Evolutionary conservation across 2,797 vertebrate species (phyloP).

Genomic region (Lerista edwardsae): DNA sequence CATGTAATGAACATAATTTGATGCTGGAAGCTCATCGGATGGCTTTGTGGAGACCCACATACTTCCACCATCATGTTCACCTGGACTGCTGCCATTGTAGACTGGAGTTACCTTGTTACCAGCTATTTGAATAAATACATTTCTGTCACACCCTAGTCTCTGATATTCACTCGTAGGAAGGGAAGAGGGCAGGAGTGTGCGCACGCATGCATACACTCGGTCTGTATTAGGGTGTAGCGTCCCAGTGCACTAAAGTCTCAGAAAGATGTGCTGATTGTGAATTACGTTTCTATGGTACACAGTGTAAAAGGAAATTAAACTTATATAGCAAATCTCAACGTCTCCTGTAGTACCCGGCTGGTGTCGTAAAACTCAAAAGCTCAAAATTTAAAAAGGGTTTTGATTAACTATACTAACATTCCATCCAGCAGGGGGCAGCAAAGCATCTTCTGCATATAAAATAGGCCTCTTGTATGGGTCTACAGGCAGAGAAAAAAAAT

Average conservation of each 20-base stretch:
- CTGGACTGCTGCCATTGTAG: conserved; percentile 4
- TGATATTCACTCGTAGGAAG: not conserved
- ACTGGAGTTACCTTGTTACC: not conserved
- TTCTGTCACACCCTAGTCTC: not conserved
- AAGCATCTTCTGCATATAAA: too few relatives aligned
- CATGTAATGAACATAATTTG: not conserved
- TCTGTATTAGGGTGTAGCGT: too few relatives aligned
- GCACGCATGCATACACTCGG: too few relatives aligned
- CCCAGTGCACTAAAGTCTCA: not conserved
- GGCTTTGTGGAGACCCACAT: not conserved
- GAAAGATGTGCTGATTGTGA: too few relatives aligned
- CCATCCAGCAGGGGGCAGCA: not conserved
- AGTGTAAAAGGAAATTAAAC: not conserved
- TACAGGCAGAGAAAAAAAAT: not conserved
- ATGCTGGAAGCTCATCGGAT: not conserved
- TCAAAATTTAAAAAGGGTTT: not conserved
- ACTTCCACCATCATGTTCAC: conserved; percentile 1
- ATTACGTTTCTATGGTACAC: too few relatives aligned
- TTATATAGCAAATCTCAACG: not conserved
- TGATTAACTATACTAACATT: not conserved
- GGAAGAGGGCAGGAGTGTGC: not conserved
- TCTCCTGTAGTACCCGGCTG: not conserved
- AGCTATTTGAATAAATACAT: conserved; percentile 32
- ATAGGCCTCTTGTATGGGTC: not conserved
- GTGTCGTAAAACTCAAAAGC: too few relatives aligned